Evolutionary conservation across 1,140 invertebrate genomes (phyloP).

Genomic region (Megalopta genalis): DNA sequence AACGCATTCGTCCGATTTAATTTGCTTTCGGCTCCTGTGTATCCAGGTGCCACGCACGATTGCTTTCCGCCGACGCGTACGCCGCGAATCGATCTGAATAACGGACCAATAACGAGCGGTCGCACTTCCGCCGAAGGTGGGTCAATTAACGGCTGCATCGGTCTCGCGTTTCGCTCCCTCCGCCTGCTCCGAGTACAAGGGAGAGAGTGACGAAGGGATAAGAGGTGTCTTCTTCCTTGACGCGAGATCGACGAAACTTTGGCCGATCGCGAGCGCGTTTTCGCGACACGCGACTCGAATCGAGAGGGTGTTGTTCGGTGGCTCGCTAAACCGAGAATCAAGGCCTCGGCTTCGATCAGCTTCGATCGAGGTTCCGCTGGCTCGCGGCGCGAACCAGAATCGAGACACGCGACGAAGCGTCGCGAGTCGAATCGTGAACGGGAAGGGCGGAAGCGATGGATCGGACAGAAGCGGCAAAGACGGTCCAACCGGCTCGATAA

Average conservation of each 20-base stretch:
- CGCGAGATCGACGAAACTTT: not conserved
- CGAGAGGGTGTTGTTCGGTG: not conserved
- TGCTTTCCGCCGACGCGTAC: conserved; percentile 13
- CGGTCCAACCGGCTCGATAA: conserved; percentile 75
- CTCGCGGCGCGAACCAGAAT: not conserved
- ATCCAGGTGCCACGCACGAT: conserved; percentile 60
- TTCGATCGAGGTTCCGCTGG: too few relatives aligned
- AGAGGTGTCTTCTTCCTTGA: too few relatives aligned
- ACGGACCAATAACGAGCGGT: not conserved
- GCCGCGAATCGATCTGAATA: conserved; percentile 55
- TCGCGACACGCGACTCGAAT: not conserved
- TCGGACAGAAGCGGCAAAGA: conserved; percentile 21
- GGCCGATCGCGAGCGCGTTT: not conserved
- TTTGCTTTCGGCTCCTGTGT: not conserved
- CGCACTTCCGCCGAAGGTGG: conserved; percentile 1
- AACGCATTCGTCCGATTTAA: too few relatives aligned
- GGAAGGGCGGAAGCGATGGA: not conserved
- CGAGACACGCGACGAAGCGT: too few relatives aligned
- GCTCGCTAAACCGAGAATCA: not conserved
- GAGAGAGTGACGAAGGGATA: conserved; percentile 26
- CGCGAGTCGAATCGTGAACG: conserved; percentile 11
- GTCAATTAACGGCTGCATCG: conserved; percentile 19
- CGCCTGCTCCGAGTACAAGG: too few relatives aligned
- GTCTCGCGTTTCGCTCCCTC: not conserved
- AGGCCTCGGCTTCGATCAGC: not conserved